Percentiles rank a stretch among this genome's conserved stretches.
phyloP scores from a whole-genome alignment of 2,888 invertebrate species.

The Drosophila pegasa region DNA sequence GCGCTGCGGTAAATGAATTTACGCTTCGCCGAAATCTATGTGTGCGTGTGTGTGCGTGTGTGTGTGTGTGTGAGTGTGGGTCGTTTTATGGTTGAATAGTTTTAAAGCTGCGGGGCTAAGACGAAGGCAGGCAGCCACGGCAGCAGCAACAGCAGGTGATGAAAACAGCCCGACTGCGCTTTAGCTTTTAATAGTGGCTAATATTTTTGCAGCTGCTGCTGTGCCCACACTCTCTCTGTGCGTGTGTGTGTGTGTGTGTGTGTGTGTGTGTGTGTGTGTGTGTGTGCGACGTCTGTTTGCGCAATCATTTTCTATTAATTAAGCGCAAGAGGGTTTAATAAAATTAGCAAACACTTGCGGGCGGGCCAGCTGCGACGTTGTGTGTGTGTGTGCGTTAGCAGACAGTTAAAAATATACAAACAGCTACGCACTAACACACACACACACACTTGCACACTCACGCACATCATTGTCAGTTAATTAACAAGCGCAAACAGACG shows the following conservation, averaged over 20 bases:
- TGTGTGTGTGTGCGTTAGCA: constrained; percentile 13
- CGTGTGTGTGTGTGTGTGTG: background rate
- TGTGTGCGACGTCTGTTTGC: constrained; percentile 61
- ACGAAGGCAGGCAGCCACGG: constrained; percentile 30
- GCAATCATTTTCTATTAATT: constrained; percentile 80
- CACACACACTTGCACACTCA: constrained; percentile 21
- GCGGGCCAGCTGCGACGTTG: constrained; percentile 31
- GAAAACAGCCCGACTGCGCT: constrained; percentile 45
- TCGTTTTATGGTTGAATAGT: constrained; percentile 76
- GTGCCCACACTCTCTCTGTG: background rate
- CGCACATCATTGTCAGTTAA: constrained; percentile 68
- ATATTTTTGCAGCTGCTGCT: constrained; percentile 62
- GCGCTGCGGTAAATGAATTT: constrained; percentile 74
- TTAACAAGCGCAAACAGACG: constrained; percentile 66
- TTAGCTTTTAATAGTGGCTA: constrained; percentile 67
- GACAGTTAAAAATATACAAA: constrained; percentile 58
- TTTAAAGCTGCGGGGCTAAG: constrained; percentile 65
- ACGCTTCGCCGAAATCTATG: constrained; percentile 56
- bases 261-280: constrained; percentile 28
- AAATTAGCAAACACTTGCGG: constrained; percentile 77
- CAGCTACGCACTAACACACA: constrained; percentile 24
- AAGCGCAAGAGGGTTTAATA: constrained; percentile 77
- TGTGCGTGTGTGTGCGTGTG: constrained; percentile 5
- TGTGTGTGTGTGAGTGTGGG: constrained; percentile 33
- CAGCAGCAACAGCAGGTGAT: constrained; percentile 53